Percentiles rank a stretch among this genome's conserved stretches.
Evolutionary conservation across 2,888 invertebrate genomes (phyloP).

Genomic region (Branchellion lobata): DNA sequence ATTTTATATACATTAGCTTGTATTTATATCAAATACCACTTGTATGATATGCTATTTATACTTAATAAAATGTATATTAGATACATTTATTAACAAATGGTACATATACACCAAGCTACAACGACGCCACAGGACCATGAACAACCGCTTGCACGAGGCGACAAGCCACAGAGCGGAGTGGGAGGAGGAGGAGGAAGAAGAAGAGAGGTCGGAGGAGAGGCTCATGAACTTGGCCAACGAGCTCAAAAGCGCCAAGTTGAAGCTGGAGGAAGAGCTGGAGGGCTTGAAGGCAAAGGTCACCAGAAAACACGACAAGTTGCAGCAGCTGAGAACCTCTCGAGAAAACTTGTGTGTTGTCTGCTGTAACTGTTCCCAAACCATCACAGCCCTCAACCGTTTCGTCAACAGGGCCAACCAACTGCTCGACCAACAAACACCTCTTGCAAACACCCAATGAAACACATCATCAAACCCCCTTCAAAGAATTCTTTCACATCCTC

Average conservation of each 20-base stretch:
- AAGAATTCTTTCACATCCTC: too few species aligned
- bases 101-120: too few species aligned
- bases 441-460: too few species aligned
- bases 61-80: too few species aligned
- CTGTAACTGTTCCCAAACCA: not conserved
- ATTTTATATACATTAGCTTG: too few species aligned
- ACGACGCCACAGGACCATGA: too few species aligned
- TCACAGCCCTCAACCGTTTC: not conserved
- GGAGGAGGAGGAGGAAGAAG: not conserved
- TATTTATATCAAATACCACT: too few species aligned
- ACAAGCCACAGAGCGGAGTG: too few species aligned
- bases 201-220: not conserved
- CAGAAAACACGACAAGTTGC: not conserved
- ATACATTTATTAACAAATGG: too few species aligned
- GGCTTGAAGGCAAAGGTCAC: not conserved
- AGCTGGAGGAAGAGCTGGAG: not conserved
- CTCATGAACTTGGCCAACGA: not conserved
- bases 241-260: not conserved
- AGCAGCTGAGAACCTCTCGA: not conserved
- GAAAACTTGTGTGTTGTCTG: not conserved
- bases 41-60: too few species aligned
- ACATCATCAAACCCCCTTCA: too few species aligned
- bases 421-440: not conserved
- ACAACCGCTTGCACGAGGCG: too few species aligned
- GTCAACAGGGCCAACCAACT: not conserved